These are phyloP conservation scores for Antheraea yamamai DNA, from an alignment of 2,888 invertebrate species.

Conservation along the genomic window DNA sequence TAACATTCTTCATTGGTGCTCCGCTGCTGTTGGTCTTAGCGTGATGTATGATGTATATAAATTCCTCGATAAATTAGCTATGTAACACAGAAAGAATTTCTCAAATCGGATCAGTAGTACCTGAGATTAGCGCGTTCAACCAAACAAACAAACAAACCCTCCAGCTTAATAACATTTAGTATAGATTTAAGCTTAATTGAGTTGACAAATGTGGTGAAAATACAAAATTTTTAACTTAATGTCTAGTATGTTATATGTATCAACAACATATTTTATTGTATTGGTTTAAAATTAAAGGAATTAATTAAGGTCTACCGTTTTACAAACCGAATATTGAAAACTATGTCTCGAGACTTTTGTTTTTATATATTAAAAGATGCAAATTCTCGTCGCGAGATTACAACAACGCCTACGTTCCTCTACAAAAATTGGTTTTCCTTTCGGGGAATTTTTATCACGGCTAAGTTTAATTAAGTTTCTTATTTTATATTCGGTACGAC, in stretches of 20 bases:
- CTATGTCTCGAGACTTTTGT: constrained; percentile 3
- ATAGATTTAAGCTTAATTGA: no score
- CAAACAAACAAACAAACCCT: no score
- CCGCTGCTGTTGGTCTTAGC: no score
- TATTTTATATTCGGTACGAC: constrained; percentile 30
- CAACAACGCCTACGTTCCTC: constrained; percentile 22
- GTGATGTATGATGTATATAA: no score
- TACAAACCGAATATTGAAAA: constrained; percentile 3
- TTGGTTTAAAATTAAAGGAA: not conserved
- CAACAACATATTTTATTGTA: not conserved
- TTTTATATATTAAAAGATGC: constrained; percentile 17
- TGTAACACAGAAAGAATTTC: no score
- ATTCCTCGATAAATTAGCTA: no score
- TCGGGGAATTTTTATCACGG: constrained; percentile 29
- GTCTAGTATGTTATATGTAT: not conserved
- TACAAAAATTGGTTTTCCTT: constrained; percentile 28
- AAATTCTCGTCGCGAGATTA: constrained; percentile 20
- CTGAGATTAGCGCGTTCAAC: no score
- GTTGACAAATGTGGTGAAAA: no score
- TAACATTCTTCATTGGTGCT: no score
- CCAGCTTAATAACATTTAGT: no score
- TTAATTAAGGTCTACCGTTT: not conserved
- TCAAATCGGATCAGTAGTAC: no score
- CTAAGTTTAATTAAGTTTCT: constrained; percentile 36
- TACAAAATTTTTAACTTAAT: no score